Base-by-base conservation (phyloP, 2,888 invertebrate genomes). In the Oeneis ivallda region DNA sequence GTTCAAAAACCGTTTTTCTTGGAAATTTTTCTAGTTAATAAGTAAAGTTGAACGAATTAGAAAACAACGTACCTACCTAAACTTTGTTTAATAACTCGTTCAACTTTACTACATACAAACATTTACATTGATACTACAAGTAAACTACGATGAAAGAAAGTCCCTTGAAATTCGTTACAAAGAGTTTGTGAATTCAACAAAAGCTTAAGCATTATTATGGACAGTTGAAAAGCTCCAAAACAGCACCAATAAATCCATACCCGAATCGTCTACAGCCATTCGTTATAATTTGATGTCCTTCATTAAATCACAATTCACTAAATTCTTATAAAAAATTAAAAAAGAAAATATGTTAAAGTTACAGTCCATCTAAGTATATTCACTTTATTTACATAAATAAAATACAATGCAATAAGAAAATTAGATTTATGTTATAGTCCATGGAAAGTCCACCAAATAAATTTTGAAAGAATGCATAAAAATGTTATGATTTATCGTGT, bases 201-300 rank as follows among this genome's bases (percentile, higher is more conserved):
- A 34, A 6, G 39, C n/a, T n/a, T 41, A 41, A 41, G 41, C 41
- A 2, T 13, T 13, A 41, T n/a, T 45, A 15, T 6, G n/a, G 15
- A 45, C n/a, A 8, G 0, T 32, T 5, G 19, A 41, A 19, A 11
- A 49, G 13, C 15, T 15, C 13, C 17, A 59, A 9, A 17, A 15
- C 39, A 11, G 32, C 6, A 17, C n/a, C 4, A 10, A 65, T 15
- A 52, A 45, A 53, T 64, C 19, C 67, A 61, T 67, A 71, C 70
- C 71, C 52, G 58, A 62, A 60, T 70, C 71, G 61, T 65, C 70
- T 57, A 67, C 56, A 65, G 66, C 67, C 67, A 67, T 64, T 67
- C 66, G 69, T 64, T 41, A 58, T 49, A 53, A 54, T 68, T 66
- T 54, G 39, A 43, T n/a, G 41, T 41, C 52, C 52, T 17, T 32